Evolutionary conservation across 2,113 vertebrate genomes (phyloP), one percentile per base, ranked within the genome.

Genomic region (Sterna hirundo): DNA sequence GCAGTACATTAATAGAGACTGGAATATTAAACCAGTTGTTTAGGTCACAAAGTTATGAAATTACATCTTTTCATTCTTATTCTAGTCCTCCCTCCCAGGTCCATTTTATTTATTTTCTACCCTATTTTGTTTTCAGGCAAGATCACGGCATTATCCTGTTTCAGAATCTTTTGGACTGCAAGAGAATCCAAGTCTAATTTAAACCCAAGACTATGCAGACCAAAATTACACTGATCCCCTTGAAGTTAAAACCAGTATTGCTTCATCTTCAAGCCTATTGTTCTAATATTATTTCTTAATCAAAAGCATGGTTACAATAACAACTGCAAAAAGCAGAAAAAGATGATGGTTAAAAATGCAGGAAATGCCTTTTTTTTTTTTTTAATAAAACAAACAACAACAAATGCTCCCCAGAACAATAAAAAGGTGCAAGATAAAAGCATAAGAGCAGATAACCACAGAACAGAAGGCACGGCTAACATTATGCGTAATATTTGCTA

Each of bases 351-450:
- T 38, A 26, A 49, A 9, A 75, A 74, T 18, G 3, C 18, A 80
- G 10, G 9, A 86, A 76, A 76, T 46, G 1, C 3, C 4, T 19
- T 46, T 46, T 49, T 47, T 70, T 29, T 34, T 47, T 36, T 6
- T 7, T 14, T 44, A 38, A 30, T 13, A 71, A 46, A 26, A 57
- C 13, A 1, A 32, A 46, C 27, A 69, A 15, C 8, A 83, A 58
- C 1, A 38, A 55, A 26, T 0, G 0, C 5, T 57, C 27, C 11
- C 44, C 1, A 2, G 38, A 74, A 93, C 51, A 82, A 58, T 16
- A 62, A 62, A 66, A 82, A 68, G 11, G 17, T 52, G 29, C 16
- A 65, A 72, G 44, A 87, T 55, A 16, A 64, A 91, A 82, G 46
- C 6, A 1, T 30, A 68, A 90, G 32, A 84, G 38, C 10, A 71